Base-by-base conservation (phyloP, 2,113 vertebrate species). In the Bathybates hornii region DNA sequence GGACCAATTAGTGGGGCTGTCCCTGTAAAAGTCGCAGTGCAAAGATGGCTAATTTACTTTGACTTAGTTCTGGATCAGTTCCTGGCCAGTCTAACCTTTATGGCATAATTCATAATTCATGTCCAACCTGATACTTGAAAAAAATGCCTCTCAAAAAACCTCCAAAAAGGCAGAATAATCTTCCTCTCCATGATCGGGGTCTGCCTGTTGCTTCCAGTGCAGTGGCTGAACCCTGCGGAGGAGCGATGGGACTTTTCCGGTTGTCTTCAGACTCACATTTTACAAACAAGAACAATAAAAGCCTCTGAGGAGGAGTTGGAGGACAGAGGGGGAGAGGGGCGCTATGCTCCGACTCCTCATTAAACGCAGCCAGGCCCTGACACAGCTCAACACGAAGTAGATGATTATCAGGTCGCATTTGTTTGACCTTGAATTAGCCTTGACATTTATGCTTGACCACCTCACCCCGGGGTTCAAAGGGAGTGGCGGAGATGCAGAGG, bases 371-470 rank as follows among this genome's bases (percentile, higher is more conserved):
- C 83, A 89, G 90, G 17, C 27, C 79, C 68, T 84, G 87, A 80
- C 66, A 80, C 87, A 81, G 63, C 50, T 3, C 8, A 54, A 45
- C 91, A 89, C 86, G 50, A 90, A 93, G 94, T 90, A 89, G 94
- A 94, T 94, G 89, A 92, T 89, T 87, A 92, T 94, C 93, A 93
- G 95, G 92, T 92, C 91, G 83, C 84, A 32, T 89, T 89, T 86
- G 89, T 92, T 91, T 95, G 93, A 94, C 94, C 95, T 91, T 89
- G 90, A 93, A 93, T 95, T 92, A 93, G 93, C 92, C 92, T 92
- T 93, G 91, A 94, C 94, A 87, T 91, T 86, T 91, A 86, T 48
- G 91, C 94, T 91, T 59, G 91, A 91, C 89, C 92, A 79, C 87
- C 89, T 85, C 73, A 50, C 29, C 38, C 41, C 50, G 4, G 45